Evolutionary conservation across 1,140 invertebrate genomes (phyloP), one percentile per base, ranked within the genome.

Genomic region (Euwallacea fornicatus): DNA sequence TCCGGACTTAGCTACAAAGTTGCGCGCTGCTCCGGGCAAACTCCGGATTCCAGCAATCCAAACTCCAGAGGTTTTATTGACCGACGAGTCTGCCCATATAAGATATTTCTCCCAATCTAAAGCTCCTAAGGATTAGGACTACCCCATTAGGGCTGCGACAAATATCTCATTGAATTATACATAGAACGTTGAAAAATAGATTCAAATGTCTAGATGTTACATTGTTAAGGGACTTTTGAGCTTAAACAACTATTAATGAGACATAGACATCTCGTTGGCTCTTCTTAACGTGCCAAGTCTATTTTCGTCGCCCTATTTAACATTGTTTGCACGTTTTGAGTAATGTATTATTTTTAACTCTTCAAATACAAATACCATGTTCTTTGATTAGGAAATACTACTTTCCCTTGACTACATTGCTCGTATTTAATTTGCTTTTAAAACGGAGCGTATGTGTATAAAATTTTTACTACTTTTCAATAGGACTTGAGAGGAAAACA

Each of bases 231-330:
- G 21, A 33, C 21, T 50, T 50, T 13, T 50, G 9, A 7, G 13
- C 42, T 10, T 50, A 43, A 59, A 60, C 43, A 59, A 59, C 66
- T 68, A 64, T 70, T 70, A 70, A 64, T 50, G 53, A 70, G 67
- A 69, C 67, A 63, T 46, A 69, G 67, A 69, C 68, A 64, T 62
- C 63, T 66, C 44, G 50, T 66, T 61, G 8, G 63, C 62, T 71
- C 70, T 66, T 71, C 70, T 54, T 71, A 71, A 71, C 63, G 70
- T 78, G 77, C 77, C 77, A 78, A 77, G 74, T 78, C 77, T 78
- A 78, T 78, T 78, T 78, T 69, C 64, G 76, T 77, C 76, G 76
- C 70, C 76, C 77, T 76, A 78, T 78, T 78, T 78, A 77, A 76
- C 76, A 76, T 77, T 76, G 74, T 78, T 77, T 75, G 77, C 70